These are phyloP conservation scores for Peromyscus melanophrys DNA, from an alignment of 2,797 vertebrate genomes.

Conservation along the genomic window DNA sequence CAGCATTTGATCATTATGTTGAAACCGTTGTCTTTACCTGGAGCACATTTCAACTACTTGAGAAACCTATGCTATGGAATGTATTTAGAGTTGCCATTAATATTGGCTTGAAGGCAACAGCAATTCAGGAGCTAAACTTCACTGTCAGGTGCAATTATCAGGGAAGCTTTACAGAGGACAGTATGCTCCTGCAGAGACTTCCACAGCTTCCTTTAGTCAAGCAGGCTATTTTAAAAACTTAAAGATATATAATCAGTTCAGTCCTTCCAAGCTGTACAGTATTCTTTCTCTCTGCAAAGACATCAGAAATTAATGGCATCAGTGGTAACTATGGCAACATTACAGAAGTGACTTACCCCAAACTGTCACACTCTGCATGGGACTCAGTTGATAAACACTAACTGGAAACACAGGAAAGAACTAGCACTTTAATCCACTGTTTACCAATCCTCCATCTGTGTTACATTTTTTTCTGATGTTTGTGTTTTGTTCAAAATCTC, in stretches of 20 bases:
- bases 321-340: background rate
- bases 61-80: background rate
- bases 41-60: background rate
- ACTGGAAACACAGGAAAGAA: background rate
- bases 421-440: background rate
- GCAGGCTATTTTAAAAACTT: background rate
- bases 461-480: too few species aligned
- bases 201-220: background rate
- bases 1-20: too few species aligned
- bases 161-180: background rate
- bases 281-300: background rate
- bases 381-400: background rate
- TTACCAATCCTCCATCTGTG: background rate
- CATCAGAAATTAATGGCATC: background rate
- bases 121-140: background rate
- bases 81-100: background rate
- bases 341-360: background rate
- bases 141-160: background rate
- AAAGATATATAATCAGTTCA: background rate
- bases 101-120: background rate
- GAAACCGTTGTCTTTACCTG: too few species aligned
- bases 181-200: too few species aligned
- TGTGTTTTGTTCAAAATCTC: background rate
- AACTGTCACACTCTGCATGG: background rate
- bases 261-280: background rate